Evolutionary conservation across 2,797 vertebrate genomes (phyloP), one percentile per base, ranked within the genome.

Genomic region (Urosaurus nigricauda): DNA sequence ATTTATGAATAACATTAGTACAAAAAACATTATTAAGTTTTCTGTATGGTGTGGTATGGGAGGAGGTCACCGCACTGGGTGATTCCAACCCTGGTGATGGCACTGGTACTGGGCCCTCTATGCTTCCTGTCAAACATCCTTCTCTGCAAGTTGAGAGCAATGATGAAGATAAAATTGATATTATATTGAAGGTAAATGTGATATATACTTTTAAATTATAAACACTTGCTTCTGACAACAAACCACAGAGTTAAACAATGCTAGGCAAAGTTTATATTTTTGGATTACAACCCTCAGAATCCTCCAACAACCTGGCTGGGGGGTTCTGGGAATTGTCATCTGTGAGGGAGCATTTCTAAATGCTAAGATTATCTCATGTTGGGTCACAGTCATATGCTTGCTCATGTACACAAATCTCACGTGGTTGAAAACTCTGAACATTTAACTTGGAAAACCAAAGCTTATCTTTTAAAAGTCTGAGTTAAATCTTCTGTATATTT

Each of bases 401-500:
- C 29, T 70, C 32, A 60, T 60, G 32, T 32, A 68, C 40, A 83
- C 43, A 8, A 26, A 7, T n/a, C 12, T 70, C 43, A 21, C 47
- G 63, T 70, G 63, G 81, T n/a, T 70, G 81, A 70, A 83, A 83
- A 83, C 21, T 32, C 29, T n/a, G 21, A 51, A 70, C 81, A 8
- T 83, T 70, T 83, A 83, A 70, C 43, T n/a, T 83, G 68, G 81
- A 83, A 29, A 70, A n/a, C 40, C 63, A 51, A 70, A 68, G 40
- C 43, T 83, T 51, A 51, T 83, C 63, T 83, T 14, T 70, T 68
- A 83, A 83, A 83, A 9, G 16, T 9, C 56, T 56, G 53, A 60
- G n/a, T 60, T 58, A 80, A 80, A 80, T 60, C 56, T 60, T 80
- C 53, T 80, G 35, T 35, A 60, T 60, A 80, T 80, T 80, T 80